Evolutionary conservation across 1,140 invertebrate genomes (phyloP).

Genomic region (Atopsyche davidsoni): DNA sequence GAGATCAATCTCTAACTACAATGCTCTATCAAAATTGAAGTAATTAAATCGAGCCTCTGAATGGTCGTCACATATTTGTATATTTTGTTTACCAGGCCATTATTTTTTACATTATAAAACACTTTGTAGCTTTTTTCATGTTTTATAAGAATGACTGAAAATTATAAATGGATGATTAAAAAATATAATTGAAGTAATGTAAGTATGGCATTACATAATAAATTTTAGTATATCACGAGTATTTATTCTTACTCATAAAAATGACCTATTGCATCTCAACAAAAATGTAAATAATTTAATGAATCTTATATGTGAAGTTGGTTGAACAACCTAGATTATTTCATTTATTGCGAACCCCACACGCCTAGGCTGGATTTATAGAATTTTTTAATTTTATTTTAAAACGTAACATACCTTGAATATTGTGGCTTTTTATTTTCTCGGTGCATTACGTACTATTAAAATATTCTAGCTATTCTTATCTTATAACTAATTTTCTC

Average conservation of each 20-base stretch:
- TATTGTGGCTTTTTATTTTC: too few relatives aligned
- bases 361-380: too few relatives aligned
- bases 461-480: too few relatives aligned
- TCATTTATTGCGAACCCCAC: conserved; percentile 3
- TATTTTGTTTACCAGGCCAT: conserved; percentile 20
- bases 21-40: neutral
- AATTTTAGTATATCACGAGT: conserved; percentile 21
- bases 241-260: conserved; percentile 3
- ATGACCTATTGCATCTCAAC: neutral
- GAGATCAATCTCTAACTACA: too few relatives aligned
- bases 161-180: conserved; percentile 27
- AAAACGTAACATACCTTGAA: too few relatives aligned
- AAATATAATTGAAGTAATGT: conserved; percentile 19
- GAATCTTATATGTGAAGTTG: neutral
- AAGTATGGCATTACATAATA: conserved; percentile 21
- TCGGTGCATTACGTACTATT: too few relatives aligned
- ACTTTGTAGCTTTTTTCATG: conserved; percentile 28
- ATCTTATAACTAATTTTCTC: too few relatives aligned
- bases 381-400: too few relatives aligned
- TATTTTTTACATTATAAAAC: conserved; percentile 24
- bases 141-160: conserved; percentile 31
- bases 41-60: neutral
- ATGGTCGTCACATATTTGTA: conserved; percentile 4
- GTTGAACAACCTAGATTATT: neutral
- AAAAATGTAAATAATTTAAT: neutral